Evolutionary conservation across 2,113 vertebrate species (phyloP), one percentile per base, ranked within the genome.

Genomic region (Dasypus novemcinctus): DNA sequence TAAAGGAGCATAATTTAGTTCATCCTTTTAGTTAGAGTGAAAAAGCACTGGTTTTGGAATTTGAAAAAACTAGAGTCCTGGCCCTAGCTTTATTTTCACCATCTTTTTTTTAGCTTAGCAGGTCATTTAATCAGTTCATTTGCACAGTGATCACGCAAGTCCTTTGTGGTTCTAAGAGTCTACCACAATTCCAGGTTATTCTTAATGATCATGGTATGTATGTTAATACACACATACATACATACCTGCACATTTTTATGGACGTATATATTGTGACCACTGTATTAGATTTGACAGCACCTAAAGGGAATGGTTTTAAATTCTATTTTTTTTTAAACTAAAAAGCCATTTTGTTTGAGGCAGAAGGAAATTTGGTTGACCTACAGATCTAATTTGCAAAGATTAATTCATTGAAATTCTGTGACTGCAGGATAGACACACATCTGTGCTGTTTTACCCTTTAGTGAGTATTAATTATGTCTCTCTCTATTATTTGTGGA

Each of bases 221-320:
- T n/a, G 21, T 49, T 12, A 23, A 27, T 61, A 23, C 1, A 1
- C 25, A 27, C 31, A 8, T 4, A 3, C 0, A 12, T 76, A 20
- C 36, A 29, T 54, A 7, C 4, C 1, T 25, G 31, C 36, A 29
- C 14, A 5, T 23, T 38, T 27, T 1, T 5, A 0, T 29, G 31
- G 87, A 3, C 31, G 20, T 17, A 4, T n/a, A 25, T 13, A 9
- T 15, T 11, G 1, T 36, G 23, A 36, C 43, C 52, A 1, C 33
- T 64, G 18, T 17, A n/a, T 80, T 80, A 23, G 76, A 3, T 72
- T 63, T 82, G 49, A 90, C 43, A 87, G 31, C 3, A n/a, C 36
- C 27, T 41, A 49, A 72, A 78, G 27, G 21, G 17, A 38, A 1
- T 46, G 0, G 7, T 75, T 41, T 12, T 59, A 15, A 61, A n/a